phyloP scores from a whole-genome alignment of 2,113 vertebrate species.

The Bungarus multicinctus region DNA sequence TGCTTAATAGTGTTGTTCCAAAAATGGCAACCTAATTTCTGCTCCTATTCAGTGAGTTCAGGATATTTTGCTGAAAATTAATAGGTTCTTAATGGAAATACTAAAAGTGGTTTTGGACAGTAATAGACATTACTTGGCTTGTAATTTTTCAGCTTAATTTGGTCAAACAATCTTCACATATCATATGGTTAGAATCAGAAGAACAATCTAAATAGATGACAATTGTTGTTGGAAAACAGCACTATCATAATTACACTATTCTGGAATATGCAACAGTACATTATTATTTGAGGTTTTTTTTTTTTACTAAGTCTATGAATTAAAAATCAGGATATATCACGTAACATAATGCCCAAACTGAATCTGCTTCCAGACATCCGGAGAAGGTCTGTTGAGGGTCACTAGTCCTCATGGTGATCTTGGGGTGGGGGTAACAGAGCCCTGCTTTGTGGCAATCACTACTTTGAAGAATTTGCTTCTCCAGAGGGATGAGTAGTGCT shows the following conservation, averaged over 20 bases:
- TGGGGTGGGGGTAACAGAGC: not conserved
- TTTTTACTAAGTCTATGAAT: not conserved
- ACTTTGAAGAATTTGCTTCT: not conserved
- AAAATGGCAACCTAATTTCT: conserved; percentile 28
- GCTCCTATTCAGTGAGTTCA: conserved; percentile 14
- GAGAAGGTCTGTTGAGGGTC: not conserved
- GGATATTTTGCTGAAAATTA: conserved; percentile 23
- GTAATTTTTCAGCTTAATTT: conserved; percentile 24
- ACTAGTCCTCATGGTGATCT: not conserved
- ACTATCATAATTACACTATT: not conserved
- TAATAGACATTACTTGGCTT: conserved; percentile 4
- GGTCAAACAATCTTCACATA: not conserved
- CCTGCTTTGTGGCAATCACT: not conserved
- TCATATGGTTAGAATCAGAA: not conserved
- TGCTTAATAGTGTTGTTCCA: conserved; percentile 13
- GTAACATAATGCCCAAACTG: not conserved
- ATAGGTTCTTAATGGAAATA: conserved; percentile 25
- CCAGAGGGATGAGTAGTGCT: not conserved
- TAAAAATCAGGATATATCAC: not conserved
- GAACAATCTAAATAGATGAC: not conserved
- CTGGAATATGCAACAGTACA: not conserved
- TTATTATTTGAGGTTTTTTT: not conserved
- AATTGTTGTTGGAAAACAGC: not conserved
- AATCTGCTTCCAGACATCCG: not conserved
- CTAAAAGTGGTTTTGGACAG: conserved; percentile 17